phyloP scores from a whole-genome alignment of 23 tunicate genomes.

The Halocynthia roretzi region DNA sequence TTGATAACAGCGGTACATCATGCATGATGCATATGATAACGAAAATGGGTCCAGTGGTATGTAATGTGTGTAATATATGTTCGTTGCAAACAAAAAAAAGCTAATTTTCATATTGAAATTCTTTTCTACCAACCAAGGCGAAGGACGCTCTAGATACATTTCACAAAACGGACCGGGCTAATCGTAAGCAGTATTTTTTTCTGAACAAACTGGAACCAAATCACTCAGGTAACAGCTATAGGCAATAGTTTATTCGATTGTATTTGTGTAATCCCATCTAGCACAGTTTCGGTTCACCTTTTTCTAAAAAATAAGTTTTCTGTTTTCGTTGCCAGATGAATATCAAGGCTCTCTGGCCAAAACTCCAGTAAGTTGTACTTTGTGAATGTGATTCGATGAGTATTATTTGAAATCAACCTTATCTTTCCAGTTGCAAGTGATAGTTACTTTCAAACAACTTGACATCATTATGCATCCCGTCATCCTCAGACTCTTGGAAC shows the following conservation, averaged over 20 bases:
- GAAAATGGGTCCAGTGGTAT: constrained; percentile 94
- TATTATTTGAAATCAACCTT: neutral
- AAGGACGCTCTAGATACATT: constrained; percentile 64
- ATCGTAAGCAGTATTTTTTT: constrained; percentile 65
- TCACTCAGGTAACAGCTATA: constrained; percentile 8
- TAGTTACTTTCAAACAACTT: constrained; percentile 64
- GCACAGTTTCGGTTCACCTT: no score
- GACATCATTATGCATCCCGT: constrained; percentile 92
- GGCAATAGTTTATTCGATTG: no score
- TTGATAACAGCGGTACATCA: constrained; percentile 45
- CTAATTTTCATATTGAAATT: neutral
- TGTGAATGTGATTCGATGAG: neutral
- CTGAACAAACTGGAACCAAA: constrained; percentile 51
- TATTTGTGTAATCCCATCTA: no score
- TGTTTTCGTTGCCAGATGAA: no score
- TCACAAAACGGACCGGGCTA: constrained; percentile 70
- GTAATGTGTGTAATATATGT: constrained; percentile 1
- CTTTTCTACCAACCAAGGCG: constrained; percentile 39
- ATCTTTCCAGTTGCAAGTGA: constrained; percentile 70
- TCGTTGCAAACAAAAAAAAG: neutral
- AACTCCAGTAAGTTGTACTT: constrained; percentile 43
- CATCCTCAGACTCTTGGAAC: constrained; percentile 63
- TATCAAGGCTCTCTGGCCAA: constrained; percentile 28
- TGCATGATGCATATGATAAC: constrained; percentile 93
- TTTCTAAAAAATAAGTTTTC: no score